A percentile compares a stretch with the other conserved stretches of the same genome.
Evolutionary conservation across 2,113 vertebrate genomes (phyloP).

Genomic region (Gymnocephalus cernua): DNA sequence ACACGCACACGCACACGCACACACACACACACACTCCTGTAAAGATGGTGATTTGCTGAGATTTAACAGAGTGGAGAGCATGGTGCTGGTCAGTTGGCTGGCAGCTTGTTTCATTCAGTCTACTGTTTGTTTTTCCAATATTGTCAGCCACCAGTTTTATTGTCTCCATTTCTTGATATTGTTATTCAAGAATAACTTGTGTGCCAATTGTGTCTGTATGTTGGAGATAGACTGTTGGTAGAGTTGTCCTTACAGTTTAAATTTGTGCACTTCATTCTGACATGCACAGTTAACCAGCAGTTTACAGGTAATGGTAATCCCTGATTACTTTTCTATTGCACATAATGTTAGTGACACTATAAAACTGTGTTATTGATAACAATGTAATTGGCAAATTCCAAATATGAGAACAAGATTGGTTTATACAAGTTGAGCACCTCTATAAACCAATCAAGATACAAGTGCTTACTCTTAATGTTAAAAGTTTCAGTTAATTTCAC

Average conservation of each 20-base stretch:
- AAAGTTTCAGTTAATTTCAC: background rate
- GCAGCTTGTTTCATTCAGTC: conserved; percentile 38
- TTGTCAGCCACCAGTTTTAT: conserved; percentile 29
- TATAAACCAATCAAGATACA: conserved; percentile 36
- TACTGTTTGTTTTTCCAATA: conserved; percentile 48
- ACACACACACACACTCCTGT: background rate
- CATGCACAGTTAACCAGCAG: conserved; percentile 77
- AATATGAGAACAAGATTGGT: conserved; percentile 37
- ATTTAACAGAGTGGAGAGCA: conserved; percentile 19
- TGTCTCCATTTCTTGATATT: conserved; percentile 21
- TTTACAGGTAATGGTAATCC: conserved; percentile 78
- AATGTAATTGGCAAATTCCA: conserved; percentile 37
- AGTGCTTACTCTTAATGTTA: conserved; percentile 15
- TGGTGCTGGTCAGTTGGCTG: conserved; percentile 44
- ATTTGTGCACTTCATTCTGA: conserved; percentile 74
- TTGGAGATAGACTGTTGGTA: conserved; percentile 23
- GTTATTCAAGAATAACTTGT: background rate
- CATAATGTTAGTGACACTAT: conserved; percentile 45
- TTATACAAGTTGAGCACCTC: conserved; percentile 38
- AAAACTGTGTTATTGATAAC: conserved; percentile 28
- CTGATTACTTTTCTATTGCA: conserved; percentile 67
- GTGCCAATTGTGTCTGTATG: conserved; percentile 22
- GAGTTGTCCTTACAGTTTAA: conserved; percentile 52
- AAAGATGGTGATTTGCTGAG: conserved; percentile 12
- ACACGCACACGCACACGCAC: no score